Base-by-base conservation (phyloP, 1,140 invertebrate species). In the Tenebrio molitor region DNA sequence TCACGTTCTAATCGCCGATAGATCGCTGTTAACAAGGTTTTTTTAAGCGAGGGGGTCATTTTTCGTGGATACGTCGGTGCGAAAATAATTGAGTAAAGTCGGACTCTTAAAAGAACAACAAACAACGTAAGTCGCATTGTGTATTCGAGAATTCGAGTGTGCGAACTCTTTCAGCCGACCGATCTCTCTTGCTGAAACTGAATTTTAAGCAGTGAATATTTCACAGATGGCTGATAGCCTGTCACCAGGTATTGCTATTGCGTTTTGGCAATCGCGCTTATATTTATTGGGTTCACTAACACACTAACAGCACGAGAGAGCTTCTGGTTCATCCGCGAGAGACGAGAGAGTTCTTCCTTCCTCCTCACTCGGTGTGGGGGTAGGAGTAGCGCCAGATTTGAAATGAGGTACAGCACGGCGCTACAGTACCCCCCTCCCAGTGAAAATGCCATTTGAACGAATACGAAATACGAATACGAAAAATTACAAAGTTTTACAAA, bases 141-240 rank as follows among this genome's bases (percentile, higher is more conserved):
- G 73, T 71, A 72, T 76, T 74, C 75, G 65, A 46, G 36, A 74
- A 75, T 71, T 70, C 42, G 71, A 72, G 41, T 34, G 58, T 65
- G 66, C 75, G 75, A 74, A 53, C 50, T 58, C 23, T 46, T 46
- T 46, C 42, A 46, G 42, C 75, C 23, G 68, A 64, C 69, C 42
- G 68, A 50, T 68, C 74, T 69, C 62, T 53, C 64, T 67, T 58
- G 71, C 71, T 64, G 71, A 77, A 77, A 75, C 76, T 77, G 76
- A 77, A 77, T 77, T 77, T 77, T 77, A 77, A 77, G 58, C 74
- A 77, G 76, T 75, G 73, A 77, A 77, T 77, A 77, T 77, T 75
- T 77, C 76, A 77, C 68, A 6, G 71, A 64, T 66, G 65, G 71
- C 71, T 71, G 71, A 75, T 77, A 65, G 73, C 71, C 76, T 77